Evolutionary conservation across 2,797 vertebrate genomes (phyloP), one percentile per base, ranked within the genome.

Genomic region (Pseudochirops corinnae): DNA sequence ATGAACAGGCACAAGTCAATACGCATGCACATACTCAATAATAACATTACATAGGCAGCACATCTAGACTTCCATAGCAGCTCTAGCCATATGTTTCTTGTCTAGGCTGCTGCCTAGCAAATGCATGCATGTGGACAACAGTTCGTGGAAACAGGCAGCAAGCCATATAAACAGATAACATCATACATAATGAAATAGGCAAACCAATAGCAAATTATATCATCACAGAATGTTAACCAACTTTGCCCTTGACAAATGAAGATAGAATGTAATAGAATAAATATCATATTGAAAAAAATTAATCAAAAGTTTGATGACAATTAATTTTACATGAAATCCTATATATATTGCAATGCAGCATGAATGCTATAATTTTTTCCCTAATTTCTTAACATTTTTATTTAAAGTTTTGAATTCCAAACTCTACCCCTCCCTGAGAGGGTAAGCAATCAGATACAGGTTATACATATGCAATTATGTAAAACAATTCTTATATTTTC

Each of bases 121-220:
- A 98, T 97, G 98, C 97, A 97, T 94, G 97, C 96, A 95, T 97
- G 97, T 91, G 94, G 93, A 92, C 94, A 97, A 97, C 95, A 98
- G 96, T 98, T 97, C 97, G 96, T 82, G 96, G 97, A 56, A 97
- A 96, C 95, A 98, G 95, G 97, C 98, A 98, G 97, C 16, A 98
- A 96, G 98, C 97, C 98, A 97, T 93, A 95, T 95, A 97, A 98
- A 97, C 97, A 98, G 96, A 96, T 96, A 98, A 94, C 96, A 93
- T 31, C 96, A 97, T 93, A 98, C 96, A 94, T 94, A 97, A 98
- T 92, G 96, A 97, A 98, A 96, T 95, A 0, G 82, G 52, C 92
- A 55, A 90, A 52, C n/a, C 92, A 74, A 98, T 91, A 98, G 96
- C 92, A 98, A 97, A 96, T 91, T 97, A 93, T 95, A 96, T 95